Percentiles rank a stretch among this genome's conserved stretches.
phyloP scores from a whole-genome alignment of 1,140 invertebrate genomes.

The Cotesia typhae region DNA sequence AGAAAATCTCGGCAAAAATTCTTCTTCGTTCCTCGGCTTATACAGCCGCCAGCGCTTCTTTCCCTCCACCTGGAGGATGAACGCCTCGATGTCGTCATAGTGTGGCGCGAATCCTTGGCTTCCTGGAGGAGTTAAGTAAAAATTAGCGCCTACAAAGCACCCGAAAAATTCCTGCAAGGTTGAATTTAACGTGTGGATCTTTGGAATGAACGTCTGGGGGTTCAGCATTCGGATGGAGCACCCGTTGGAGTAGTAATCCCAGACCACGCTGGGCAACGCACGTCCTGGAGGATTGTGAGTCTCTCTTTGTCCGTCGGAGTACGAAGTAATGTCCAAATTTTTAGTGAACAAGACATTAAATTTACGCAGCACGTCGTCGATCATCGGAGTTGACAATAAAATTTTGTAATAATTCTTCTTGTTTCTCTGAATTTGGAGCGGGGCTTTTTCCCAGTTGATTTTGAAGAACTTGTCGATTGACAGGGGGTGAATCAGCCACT shows the following conservation, averaged over 20 bases:
- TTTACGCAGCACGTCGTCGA: constrained; percentile 81
- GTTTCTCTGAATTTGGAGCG: constrained; percentile 77
- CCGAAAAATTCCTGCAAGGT: constrained; percentile 93
- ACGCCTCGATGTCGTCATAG: constrained; percentile 99
- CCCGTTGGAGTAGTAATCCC: constrained; percentile 91
- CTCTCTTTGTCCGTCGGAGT: constrained; percentile 79
- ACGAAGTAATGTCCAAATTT: constrained; percentile 92
- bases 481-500: constrained; percentile 25
- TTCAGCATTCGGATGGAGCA: constrained; percentile 93
- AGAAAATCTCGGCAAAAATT: constrained; percentile 81
- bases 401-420: constrained; percentile 75
- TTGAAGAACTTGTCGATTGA: constrained; percentile 47
- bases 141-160: constrained; percentile 93
- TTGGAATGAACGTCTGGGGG: constrained; percentile 86
- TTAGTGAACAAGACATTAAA: constrained; percentile 82
- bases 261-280: constrained; percentile 81
- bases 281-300: constrained; percentile 87
- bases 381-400: constrained; percentile 77
- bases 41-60: constrained; percentile 95
- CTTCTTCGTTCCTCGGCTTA: constrained; percentile 70
- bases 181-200: constrained; percentile 73
- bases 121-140: constrained; percentile 93
- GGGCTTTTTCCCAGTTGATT: constrained; percentile 82
- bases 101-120: constrained; percentile 98
- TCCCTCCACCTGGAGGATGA: constrained; percentile 95